A percentile compares a stretch with the other conserved stretches of the same genome.
Evolutionary conservation across 2,888 invertebrate genomes (phyloP).

Genomic region (Idaea aversata): DNA sequence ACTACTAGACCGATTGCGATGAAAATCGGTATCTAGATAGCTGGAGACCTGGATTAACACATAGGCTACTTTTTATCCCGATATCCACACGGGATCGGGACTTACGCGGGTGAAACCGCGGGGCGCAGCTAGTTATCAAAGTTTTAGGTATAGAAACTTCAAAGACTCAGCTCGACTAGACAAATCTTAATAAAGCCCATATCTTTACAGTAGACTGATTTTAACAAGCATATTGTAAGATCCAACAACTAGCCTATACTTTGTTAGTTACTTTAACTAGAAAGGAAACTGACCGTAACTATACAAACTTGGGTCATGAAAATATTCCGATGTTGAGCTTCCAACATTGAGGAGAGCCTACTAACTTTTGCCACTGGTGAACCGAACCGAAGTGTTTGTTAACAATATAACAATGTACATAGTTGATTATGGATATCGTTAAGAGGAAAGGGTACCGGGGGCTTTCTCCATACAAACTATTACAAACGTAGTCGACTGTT

Average conservation of each 20-base stretch:
- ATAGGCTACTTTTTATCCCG: too few relatives aligned
- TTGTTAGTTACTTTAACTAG: background rate
- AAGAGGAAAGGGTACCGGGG: too few relatives aligned
- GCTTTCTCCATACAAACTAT: too few relatives aligned
- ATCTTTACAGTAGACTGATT: background rate
- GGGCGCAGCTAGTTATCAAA: too few relatives aligned
- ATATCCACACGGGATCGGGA: too few relatives aligned
- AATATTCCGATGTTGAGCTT: background rate
- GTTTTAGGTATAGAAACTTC: background rate
- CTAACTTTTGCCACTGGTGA: background rate
- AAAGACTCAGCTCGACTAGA: background rate
- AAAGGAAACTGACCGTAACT: background rate
- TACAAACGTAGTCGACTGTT: too few relatives aligned
- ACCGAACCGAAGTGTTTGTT: background rate
- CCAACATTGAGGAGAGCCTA: background rate
- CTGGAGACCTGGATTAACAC: too few relatives aligned
- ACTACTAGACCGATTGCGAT: too few relatives aligned
- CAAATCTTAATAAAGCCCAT: background rate
- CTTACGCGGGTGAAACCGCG: too few relatives aligned
- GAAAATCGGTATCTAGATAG: too few relatives aligned
- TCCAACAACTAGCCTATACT: background rate
- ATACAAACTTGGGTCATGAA: background rate
- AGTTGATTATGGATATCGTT: background rate
- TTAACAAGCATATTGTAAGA: background rate
- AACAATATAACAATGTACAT: background rate